Evolutionary conservation across 30 jellyfish, hydroid and myxozoan species (phyloP), one percentile per base, ranked within the genome.

Genomic region (Turritopsis dohrnii): DNA sequence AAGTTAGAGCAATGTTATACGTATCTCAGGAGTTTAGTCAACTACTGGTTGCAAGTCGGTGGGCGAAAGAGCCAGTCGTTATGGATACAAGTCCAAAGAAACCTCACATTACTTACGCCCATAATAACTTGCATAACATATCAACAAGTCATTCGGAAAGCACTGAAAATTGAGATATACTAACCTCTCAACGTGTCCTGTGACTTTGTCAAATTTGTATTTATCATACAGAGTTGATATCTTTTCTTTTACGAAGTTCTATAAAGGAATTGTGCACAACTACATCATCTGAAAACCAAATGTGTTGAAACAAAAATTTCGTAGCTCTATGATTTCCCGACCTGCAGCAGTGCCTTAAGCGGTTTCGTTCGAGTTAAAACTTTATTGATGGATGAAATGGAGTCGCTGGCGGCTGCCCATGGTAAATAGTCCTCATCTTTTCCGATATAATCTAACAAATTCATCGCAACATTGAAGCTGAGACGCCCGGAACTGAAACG

Each of bases 331-430:
- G n/a, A n/a, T n/a, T 41, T 41, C 13, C 60, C 13, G 13, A 41
- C 60, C 60, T 41, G 60, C 13, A 41, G 60, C 13, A 41, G 13
- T 41, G 5, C 13, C 60, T 41, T 41, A 69, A 27, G 31, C 28
- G 77, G 77, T 69, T 19, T 69, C 19, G 77, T 69, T 52, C 66
- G 80, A n/a, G 90, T 31, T 72, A 90, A 83, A 16, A 81, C 29
- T 0, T 90, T 81, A 8, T 91, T 28, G 87, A 76, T 24, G 66
- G 23, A 24, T 28, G 72, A 13, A 29, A 60, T 90, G 0, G 88
- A 90, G 20, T 23, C 87, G 79, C 89, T 86, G 7, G 93, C 96
- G 28, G 94, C 95, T 26, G 69, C 53, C 97, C 97, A 91, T 16
- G 97, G 96, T 8, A 91, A 66, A 83, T 86, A 91, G 30, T 91